Base-by-base conservation (phyloP, 1,140 invertebrate species). In the Meloidogyne hapla region DNA sequence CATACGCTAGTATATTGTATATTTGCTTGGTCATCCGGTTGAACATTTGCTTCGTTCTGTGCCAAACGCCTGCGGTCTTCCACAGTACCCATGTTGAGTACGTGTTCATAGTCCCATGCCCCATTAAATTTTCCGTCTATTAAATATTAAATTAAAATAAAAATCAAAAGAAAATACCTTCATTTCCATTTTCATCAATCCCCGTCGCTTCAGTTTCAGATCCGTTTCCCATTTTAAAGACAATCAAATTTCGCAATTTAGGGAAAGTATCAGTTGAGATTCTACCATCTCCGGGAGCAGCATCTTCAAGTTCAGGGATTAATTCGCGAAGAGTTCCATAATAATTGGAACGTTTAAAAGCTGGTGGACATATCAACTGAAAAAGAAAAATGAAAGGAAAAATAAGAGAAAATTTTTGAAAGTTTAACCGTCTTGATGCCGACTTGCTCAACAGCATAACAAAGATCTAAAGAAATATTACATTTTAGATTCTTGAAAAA, bases 381-480 rank as follows among this genome's bases (percentile, higher is more conserved):
- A 75, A 77, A 1, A 10, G 0, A 40, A 26, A 4, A 73, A 62
- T 25, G 13, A 77, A n/a, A 42, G 9, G 5, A 42, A 33, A 69
- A 23, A 66, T 9, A 48, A 75, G 15, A 8, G 13, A 48, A 48
- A 15, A 48, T 48, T 48, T 48, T 48, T 48, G 42, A 74, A 78
- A 26, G n/a, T 5, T n/a, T 10, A 23, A 74, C 48, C 18, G 61
- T 69, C 62, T 48, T 45, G 13, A 45, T 64, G 13, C 89, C 89
- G 15, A 93, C 92, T 88, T 94, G 93, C 10, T 92, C 91, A 4
- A 97, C 84, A 65, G 92, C 92, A 84, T 92, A 94, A 70, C 91
- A 90, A 0, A 96, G 75, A 86, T 98, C 95, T 15, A n/a, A 42
- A 38, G n/a, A 56, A n/a, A 8, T 23, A 67, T 25, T 21, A n/a